A percentile compares a stretch with the other conserved stretches of the same genome.
Evolutionary conservation across 2,113 vertebrate species (phyloP).

Genomic region (Cynopterus brachyotis): DNA sequence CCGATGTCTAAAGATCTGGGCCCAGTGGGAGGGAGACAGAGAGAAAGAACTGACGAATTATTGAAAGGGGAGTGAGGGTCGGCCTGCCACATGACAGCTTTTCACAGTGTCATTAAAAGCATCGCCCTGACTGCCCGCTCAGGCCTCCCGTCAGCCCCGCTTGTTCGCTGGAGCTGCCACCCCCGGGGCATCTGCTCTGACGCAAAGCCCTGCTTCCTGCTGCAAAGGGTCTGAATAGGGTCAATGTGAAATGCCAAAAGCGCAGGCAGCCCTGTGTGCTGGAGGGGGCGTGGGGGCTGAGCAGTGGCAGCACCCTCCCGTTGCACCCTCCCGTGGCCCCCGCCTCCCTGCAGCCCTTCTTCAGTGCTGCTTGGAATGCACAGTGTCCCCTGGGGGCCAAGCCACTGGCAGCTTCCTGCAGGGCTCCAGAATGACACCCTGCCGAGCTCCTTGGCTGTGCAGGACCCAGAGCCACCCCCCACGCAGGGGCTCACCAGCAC

Average conservation of each 20-base stretch:
- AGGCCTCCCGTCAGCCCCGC: background rate
- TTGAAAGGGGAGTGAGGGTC: background rate
- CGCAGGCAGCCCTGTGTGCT: accelerated
- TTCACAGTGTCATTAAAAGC: background rate
- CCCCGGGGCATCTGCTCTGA: background rate
- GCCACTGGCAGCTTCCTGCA: background rate
- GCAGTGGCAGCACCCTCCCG: accelerated
- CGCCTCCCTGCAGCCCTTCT: background rate
- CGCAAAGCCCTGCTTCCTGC: background rate
- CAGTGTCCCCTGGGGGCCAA: background rate
- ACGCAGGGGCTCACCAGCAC: accelerated
- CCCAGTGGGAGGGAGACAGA: background rate
- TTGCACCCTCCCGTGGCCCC: too few species aligned
- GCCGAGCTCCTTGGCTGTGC: accelerated
- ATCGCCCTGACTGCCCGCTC: background rate
- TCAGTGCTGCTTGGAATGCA: background rate
- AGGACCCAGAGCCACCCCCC: background rate
- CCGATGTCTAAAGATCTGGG: background rate
- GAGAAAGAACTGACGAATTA: background rate
- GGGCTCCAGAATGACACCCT: background rate
- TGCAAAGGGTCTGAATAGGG: background rate
- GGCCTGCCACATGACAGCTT: background rate
- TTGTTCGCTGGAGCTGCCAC: background rate
- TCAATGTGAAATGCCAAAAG: background rate
- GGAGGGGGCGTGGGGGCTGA: too few species aligned